A percentile compares a stretch with the other conserved stretches of the same genome.
phyloP scores from a whole-genome alignment of 2,888 invertebrate genomes.

The Agrochola litura region DNA sequence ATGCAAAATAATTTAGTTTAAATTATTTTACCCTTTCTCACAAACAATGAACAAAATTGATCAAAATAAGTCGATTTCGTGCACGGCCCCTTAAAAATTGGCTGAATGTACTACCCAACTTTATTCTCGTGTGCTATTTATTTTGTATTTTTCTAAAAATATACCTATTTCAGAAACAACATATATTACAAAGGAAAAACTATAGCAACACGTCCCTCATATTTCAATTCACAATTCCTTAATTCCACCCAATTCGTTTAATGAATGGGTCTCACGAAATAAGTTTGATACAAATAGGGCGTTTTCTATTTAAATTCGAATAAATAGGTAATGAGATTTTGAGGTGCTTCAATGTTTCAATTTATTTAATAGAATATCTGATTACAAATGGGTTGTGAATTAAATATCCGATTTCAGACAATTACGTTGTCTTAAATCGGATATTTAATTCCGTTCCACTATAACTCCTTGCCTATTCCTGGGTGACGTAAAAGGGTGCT shows the following conservation, averaged over 20 bases:
- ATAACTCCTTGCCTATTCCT: background rate
- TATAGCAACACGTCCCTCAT: background rate
- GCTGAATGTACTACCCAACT: background rate
- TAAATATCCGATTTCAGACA: conserved; percentile 7
- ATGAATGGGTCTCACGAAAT: conserved; percentile 18
- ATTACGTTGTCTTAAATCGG: background rate
- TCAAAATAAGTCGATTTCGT: too few relatives aligned
- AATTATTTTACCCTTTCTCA: too few relatives aligned
- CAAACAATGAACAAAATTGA: too few relatives aligned
- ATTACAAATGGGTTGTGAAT: conserved; percentile 8
- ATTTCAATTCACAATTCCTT: conserved; percentile 17
- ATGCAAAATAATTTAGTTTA: too few relatives aligned
- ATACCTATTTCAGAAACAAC: background rate
- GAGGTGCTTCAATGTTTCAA: conserved; percentile 16
- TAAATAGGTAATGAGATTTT: conserved; percentile 30
- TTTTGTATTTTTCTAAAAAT: background rate
- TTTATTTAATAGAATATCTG: conserved; percentile 25
- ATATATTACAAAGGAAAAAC: background rate
- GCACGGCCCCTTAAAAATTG: too few relatives aligned
- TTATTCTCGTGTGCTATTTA: background rate
- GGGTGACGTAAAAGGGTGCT: background rate
- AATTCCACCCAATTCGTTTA: background rate
- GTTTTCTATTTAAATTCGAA: conserved; percentile 25
- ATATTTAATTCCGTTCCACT: background rate
- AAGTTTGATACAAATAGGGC: conserved; percentile 11